Conservation (phyloP, 2,113 vertebrate species). For the Polypterus senegalus region DNA sequence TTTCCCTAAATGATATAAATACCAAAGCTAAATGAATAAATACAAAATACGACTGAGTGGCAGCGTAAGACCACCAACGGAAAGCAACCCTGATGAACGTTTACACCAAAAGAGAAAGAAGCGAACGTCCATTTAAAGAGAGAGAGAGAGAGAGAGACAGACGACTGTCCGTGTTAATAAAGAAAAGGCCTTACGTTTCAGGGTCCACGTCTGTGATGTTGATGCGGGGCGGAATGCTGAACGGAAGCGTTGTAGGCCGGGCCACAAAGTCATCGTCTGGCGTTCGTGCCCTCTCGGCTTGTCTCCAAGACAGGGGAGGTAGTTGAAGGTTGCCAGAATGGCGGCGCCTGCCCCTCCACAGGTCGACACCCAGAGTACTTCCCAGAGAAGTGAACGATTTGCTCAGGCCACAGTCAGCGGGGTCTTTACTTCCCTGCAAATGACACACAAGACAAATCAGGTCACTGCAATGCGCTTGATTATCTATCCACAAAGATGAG, state of each 20-base stretch:
- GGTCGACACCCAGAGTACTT: conserved; percentile 67
- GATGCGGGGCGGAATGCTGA: conserved; percentile 69
- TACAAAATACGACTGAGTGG: too few relatives aligned
- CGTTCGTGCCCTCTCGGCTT: conserved; percentile 55
- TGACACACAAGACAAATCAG: too few relatives aligned
- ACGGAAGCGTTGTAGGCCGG: conserved; percentile 70
- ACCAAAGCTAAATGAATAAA: too few relatives aligned
- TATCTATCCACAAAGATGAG: too few relatives aligned
- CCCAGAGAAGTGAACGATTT: conserved; percentile 76
- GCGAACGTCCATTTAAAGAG: too few relatives aligned
- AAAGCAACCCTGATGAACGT: too few relatives aligned
- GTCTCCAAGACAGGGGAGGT: conserved; percentile 77
- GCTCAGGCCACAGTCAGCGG: conserved; percentile 56
- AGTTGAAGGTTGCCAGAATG: conserved; percentile 81
- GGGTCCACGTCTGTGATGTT: conserved; percentile 77
- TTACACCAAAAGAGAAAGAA: too few relatives aligned
- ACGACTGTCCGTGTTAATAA: too few relatives aligned
- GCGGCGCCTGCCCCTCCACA: conserved; percentile 69
- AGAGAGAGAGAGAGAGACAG: too few relatives aligned
- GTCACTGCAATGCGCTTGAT: too few relatives aligned
- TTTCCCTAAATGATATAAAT: too few relatives aligned
- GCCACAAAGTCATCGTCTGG: conserved; percentile 63
- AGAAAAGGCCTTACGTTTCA: conserved; percentile 55
- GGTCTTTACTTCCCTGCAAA: conserved; percentile 61
- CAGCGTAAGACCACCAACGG: too few relatives aligned